Percentiles rank a stretch among this genome's conserved stretches.
These are phyloP conservation scores for Rhinophrynus dorsalis DNA, from an alignment of 2,797 vertebrate genomes.

Conservation along the genomic window DNA sequence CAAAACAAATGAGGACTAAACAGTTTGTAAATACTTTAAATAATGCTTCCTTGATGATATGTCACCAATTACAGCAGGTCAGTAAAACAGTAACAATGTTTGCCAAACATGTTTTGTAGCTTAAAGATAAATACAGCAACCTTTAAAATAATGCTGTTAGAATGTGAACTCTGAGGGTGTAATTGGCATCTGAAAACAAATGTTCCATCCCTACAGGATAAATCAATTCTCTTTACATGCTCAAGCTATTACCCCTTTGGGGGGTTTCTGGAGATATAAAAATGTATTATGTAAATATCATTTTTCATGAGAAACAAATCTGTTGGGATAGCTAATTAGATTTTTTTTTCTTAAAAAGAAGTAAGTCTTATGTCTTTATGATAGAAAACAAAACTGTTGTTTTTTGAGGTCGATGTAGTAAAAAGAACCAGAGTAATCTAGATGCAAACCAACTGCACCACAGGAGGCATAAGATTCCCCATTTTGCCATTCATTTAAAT, in stretches of 20 bases:
- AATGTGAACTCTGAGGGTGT: conserved; percentile 11
- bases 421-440: no score
- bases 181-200: conserved; percentile 44
- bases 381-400: conserved; percentile 7
- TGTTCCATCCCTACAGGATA: conserved; percentile 36
- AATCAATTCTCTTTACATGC: conserved; percentile 45
- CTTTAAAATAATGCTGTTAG: conserved; percentile 25
- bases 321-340: conserved; percentile 29
- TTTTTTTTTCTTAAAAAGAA: conserved; percentile 11
- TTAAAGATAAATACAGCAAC: conserved; percentile 26
- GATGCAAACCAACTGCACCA: no score
- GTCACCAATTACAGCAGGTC: conserved; percentile 31
- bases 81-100: conserved; percentile 8
- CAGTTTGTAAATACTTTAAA: conserved; percentile 35
- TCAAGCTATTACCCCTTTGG: conserved; percentile 41
- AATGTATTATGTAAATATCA: conserved; percentile 40
- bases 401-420: no score
- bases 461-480: no score
- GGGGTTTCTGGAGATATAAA: conserved; percentile 33
- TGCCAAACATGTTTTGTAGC: conserved; percentile 40
- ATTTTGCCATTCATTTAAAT: no score
- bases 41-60: conserved; percentile 15
- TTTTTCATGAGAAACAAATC: conserved; percentile 40
- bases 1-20: conserved; percentile 5
- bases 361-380: conserved; percentile 24